These are phyloP conservation scores for Omphaloscelis lunosa DNA, from an alignment of 2,888 invertebrate species.

Conservation along the genomic window DNA sequence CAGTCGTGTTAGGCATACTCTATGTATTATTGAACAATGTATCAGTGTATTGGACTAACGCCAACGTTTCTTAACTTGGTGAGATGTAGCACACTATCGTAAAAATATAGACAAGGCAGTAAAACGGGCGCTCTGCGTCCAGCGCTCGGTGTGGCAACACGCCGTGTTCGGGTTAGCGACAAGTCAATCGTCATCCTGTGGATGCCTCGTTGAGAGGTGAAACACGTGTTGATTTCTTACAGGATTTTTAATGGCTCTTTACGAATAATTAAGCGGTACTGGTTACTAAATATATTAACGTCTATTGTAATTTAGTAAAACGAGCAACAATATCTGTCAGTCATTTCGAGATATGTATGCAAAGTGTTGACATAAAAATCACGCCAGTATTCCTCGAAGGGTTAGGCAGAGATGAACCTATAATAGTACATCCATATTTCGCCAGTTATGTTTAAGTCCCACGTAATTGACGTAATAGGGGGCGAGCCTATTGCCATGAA, in stretches of 20 bases:
- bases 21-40: constrained; percentile 70
- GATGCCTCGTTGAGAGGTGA: too few relatives aligned
- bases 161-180: too few relatives aligned
- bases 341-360: neutral
- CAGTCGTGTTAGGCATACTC: constrained; percentile 67
- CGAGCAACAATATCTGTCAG: constrained; percentile 16
- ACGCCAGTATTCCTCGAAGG: neutral
- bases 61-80: constrained; percentile 71
- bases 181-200: too few relatives aligned
- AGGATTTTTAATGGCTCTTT: too few relatives aligned
- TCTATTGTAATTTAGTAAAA: constrained; percentile 8
- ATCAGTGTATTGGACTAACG: constrained; percentile 72
- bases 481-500: neutral
- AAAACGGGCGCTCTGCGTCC: neutral
- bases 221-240: too few relatives aligned
- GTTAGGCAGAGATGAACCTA: neutral
- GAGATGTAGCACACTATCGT: constrained; percentile 28
- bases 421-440: neutral
- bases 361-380: neutral
- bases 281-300: too few relatives aligned
- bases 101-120: constrained; percentile 45
- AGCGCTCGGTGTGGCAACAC: too few relatives aligned
- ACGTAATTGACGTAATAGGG: neutral
- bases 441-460: neutral
- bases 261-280: too few relatives aligned